These are phyloP conservation scores for Lypha dubia DNA, from an alignment of 2,888 invertebrate species.

Conservation along the genomic window DNA sequence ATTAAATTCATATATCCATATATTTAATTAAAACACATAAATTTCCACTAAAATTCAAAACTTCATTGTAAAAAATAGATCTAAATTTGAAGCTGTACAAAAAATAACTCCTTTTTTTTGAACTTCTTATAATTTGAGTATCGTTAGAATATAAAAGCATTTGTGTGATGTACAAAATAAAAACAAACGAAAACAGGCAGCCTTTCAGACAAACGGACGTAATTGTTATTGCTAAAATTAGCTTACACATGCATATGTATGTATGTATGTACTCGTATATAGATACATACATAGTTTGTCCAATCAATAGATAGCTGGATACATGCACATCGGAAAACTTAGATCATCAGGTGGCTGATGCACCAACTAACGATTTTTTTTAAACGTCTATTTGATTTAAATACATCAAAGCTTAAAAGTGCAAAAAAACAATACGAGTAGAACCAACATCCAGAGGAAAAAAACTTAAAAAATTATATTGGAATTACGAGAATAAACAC, in stretches of 20 bases:
- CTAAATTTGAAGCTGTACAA: too few relatives aligned
- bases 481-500: constrained; percentile 29
- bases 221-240: constrained; percentile 72
- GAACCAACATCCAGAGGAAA: constrained; percentile 35
- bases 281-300: constrained; percentile 55
- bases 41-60: too few relatives aligned
- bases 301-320: constrained; percentile 66
- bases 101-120: too few relatives aligned
- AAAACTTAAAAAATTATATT: constrained; percentile 46
- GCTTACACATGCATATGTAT: too few relatives aligned
- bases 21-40: too few relatives aligned
- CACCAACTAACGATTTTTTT: constrained; percentile 18
- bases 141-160: too few relatives aligned
- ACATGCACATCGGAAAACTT: constrained; percentile 60
- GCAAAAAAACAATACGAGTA: constrained; percentile 11
- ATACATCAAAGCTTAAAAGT: constrained; percentile 45
- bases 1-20: too few relatives aligned
- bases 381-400: constrained; percentile 31
- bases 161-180: background rate
- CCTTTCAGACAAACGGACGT: background rate
- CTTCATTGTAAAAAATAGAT: too few relatives aligned
- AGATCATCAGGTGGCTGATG: constrained; percentile 66
- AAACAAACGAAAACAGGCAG: background rate
- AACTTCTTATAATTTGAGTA: too few relatives aligned
- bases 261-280: too few relatives aligned